These are phyloP conservation scores for Agrilus mali DNA, from an alignment of 2,888 invertebrate genomes.

Conservation along the genomic window DNA sequence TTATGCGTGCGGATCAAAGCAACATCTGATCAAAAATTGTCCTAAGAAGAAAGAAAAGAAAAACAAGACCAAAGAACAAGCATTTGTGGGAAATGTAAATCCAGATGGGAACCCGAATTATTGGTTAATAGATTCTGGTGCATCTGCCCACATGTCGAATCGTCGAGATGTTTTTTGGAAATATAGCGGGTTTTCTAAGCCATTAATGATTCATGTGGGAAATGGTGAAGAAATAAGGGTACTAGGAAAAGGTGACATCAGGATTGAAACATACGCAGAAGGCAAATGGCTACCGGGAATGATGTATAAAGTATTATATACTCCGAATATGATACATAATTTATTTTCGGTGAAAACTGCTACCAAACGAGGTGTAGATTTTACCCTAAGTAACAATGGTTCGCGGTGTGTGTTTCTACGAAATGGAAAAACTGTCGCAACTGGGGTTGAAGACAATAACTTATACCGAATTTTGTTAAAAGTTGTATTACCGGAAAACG, in stretches of 20 bases:
- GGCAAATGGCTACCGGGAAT: neutral
- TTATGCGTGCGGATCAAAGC: too few species aligned
- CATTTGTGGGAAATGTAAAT: neutral
- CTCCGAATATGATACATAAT: neutral
- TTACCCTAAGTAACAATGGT: neutral
- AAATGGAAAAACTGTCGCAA: too few species aligned
- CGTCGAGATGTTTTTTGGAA: neutral
- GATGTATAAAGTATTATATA: neutral
- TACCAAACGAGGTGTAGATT: neutral
- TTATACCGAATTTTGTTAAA: too few species aligned
- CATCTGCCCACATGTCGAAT: constrained; percentile 3
- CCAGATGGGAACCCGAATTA: too few species aligned
- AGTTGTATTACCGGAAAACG: too few species aligned
- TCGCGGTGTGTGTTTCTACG: too few species aligned
- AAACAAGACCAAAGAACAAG: too few species aligned
- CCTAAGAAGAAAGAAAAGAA: too few species aligned
- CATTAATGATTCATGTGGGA: neutral
- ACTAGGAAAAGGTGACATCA: neutral
- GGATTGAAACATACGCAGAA: neutral
- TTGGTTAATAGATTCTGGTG: constrained; percentile 1
- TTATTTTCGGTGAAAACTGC: neutral
- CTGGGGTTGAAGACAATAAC: too few species aligned
- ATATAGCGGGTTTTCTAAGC: neutral
- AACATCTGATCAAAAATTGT: too few species aligned
- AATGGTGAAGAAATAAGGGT: neutral